These are phyloP conservation scores for Steromphala cineraria DNA, from an alignment of 2,888 invertebrate genomes.

Conservation along the genomic window DNA sequence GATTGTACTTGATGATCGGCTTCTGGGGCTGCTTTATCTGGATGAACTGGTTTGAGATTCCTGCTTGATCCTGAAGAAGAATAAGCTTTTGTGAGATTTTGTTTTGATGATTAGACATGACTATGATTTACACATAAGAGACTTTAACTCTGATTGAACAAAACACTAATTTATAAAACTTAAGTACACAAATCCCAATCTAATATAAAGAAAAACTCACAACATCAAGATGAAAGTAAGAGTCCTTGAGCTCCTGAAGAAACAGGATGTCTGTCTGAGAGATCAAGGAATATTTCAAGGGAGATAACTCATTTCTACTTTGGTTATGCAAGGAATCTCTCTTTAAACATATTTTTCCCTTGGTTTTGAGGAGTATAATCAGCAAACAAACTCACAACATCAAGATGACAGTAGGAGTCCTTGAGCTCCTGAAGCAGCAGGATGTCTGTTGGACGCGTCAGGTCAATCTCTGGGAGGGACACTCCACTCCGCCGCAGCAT, in stretches of 20 bases:
- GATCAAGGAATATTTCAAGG: no score
- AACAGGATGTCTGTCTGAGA: constrained; percentile 85
- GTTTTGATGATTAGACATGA: neutral
- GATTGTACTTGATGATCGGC: constrained; percentile 67
- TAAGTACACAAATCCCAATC: no score
- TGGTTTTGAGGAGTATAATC: no score
- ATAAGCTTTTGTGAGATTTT: neutral
- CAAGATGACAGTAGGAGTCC: constrained; percentile 92
- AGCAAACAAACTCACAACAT: constrained; percentile 78
- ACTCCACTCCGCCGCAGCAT: constrained; percentile 89
- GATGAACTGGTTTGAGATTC: constrained; percentile 81
- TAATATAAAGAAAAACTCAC: no score
- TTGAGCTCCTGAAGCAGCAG: constrained; percentile 87
- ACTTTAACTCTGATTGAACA: no score
- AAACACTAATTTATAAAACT: no score
- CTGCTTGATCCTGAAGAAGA: constrained; percentile 83
- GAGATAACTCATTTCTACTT: no score
- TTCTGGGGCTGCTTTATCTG: constrained; percentile 70
- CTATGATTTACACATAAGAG: neutral
- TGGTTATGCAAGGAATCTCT: no score
- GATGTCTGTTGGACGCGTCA: constrained; percentile 83
- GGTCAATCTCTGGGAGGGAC: constrained; percentile 83
- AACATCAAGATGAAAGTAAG: constrained; percentile 92
- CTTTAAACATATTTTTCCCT: no score
- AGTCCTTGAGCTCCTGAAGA: constrained; percentile 89